Conservation (phyloP, 2,888 invertebrate species). For the Villa cingulata region DNA sequence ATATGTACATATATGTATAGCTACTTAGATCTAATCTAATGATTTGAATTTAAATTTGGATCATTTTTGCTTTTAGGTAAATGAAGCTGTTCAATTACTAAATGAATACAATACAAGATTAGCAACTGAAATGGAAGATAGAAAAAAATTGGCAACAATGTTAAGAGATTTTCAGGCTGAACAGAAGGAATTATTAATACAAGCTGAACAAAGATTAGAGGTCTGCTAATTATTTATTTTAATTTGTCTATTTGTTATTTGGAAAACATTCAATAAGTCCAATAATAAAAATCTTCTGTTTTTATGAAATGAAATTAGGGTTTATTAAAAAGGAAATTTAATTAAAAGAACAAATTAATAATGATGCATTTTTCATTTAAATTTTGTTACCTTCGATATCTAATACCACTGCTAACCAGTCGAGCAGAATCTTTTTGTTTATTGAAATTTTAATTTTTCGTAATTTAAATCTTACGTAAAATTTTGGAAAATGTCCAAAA, state of each 20-base stretch:
- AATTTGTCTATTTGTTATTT: no score
- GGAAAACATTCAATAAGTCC: not conserved
- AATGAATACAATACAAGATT: constrained; percentile 82
- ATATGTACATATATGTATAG: no score
- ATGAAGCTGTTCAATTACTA: constrained; percentile 73
- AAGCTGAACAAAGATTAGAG: constrained; percentile 77
- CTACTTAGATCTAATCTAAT: no score
- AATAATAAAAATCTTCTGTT: no score
- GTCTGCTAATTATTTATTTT: constrained; percentile 41
- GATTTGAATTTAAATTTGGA: no score
- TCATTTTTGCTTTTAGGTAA: constrained; percentile 33
- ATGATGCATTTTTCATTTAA: not conserved
- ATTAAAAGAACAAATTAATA: not conserved
- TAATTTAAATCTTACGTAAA: no score
- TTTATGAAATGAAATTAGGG: not conserved
- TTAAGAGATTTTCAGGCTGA: constrained; percentile 74
- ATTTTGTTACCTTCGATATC: not conserved
- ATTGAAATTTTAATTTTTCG: no score
- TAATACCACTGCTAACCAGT: no score
- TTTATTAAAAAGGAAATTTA: not conserved
- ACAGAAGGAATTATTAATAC: constrained; percentile 71
- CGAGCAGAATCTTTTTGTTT: no score
- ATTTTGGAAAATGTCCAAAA: no score
- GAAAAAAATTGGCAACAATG: constrained; percentile 75
- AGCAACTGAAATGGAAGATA: constrained; percentile 76